Percentiles rank a stretch among this genome's conserved stretches.
phyloP scores from a whole-genome alignment of 2,888 invertebrate species.

The Bruchidius siliquastri region DNA sequence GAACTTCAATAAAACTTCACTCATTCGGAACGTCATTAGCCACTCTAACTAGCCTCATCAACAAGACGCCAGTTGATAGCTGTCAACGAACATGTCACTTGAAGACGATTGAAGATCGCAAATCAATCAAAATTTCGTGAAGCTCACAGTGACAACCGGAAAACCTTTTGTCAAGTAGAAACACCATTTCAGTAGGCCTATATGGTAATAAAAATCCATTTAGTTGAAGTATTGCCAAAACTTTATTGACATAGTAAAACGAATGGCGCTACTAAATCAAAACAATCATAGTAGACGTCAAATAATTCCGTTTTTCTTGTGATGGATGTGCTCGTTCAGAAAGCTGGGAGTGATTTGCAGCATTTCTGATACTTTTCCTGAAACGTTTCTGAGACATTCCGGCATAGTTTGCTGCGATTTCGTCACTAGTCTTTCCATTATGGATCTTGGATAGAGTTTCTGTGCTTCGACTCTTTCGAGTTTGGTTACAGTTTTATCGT shows the following conservation, averaged over 20 bases:
- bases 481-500: constrained; percentile 63
- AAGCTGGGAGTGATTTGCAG: constrained; percentile 24
- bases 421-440: constrained; percentile 51
- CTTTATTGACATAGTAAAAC: neutral
- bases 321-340: constrained; percentile 5
- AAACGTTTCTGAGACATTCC: constrained; percentile 31
- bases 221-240: neutral
- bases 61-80: too few relatives aligned
- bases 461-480: constrained; percentile 62
- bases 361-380: constrained; percentile 31
- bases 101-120: too few relatives aligned
- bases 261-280: neutral
- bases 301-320: constrained; percentile 24
- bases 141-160: too few relatives aligned
- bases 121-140: too few relatives aligned
- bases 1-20: too few relatives aligned
- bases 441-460: constrained; percentile 58
- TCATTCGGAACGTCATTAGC: too few relatives aligned
- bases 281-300: constrained; percentile 1
- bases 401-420: constrained; percentile 35
- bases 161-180: too few relatives aligned
- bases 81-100: too few relatives aligned
- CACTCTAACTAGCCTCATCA: too few relatives aligned
- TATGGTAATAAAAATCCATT: too few relatives aligned
- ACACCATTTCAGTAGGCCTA: too few relatives aligned